These are phyloP conservation scores for Lasioglossum baleicum DNA, from an alignment of 1,140 invertebrate species.

Conservation along the genomic window DNA sequence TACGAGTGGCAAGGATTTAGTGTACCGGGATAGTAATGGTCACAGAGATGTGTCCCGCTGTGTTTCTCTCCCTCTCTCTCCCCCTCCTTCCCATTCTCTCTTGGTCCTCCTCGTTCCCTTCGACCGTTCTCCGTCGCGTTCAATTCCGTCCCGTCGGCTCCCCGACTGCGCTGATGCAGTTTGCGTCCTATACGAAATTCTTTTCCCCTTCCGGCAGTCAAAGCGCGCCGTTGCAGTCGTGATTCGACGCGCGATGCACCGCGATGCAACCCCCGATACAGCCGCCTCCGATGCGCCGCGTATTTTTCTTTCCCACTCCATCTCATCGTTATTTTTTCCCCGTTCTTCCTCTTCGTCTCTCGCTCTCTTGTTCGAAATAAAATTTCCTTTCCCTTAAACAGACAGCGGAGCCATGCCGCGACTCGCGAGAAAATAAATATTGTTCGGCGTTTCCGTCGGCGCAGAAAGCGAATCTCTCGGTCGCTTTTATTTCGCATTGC, in stretches of 20 bases:
- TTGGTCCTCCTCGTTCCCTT: not conserved
- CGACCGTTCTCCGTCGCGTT: not conserved
- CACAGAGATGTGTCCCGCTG: constrained; percentile 50
- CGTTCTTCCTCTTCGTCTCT: no score
- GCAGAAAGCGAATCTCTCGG: constrained; percentile 8
- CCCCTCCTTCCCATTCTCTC: no score
- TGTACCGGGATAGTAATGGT: constrained; percentile 58
- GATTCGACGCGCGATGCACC: constrained; percentile 5
- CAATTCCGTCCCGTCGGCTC: not conserved
- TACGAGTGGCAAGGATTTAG: constrained; percentile 62
- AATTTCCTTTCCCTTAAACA: constrained; percentile 17
- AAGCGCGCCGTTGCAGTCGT: constrained; percentile 16
- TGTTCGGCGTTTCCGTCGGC: constrained; percentile 25
- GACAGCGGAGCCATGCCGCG: constrained; percentile 31
- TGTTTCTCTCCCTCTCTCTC: constrained; percentile 17
- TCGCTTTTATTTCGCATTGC: constrained; percentile 7
- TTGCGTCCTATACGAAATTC: constrained; percentile 33
- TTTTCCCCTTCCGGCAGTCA: constrained; percentile 9
- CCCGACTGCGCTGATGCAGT: constrained; percentile 7
- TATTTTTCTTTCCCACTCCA: not conserved
- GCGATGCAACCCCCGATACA: not conserved
- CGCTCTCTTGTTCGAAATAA: not conserved
- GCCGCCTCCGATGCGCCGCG: not conserved
- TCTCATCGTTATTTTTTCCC: no score
- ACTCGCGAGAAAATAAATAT: constrained; percentile 33